Percentiles rank a stretch among this genome's conserved stretches.
These are phyloP conservation scores for Amphiura filiformis DNA, from an alignment of 35 echinoderm and acorn worm genomes.

Conservation along the genomic window DNA sequence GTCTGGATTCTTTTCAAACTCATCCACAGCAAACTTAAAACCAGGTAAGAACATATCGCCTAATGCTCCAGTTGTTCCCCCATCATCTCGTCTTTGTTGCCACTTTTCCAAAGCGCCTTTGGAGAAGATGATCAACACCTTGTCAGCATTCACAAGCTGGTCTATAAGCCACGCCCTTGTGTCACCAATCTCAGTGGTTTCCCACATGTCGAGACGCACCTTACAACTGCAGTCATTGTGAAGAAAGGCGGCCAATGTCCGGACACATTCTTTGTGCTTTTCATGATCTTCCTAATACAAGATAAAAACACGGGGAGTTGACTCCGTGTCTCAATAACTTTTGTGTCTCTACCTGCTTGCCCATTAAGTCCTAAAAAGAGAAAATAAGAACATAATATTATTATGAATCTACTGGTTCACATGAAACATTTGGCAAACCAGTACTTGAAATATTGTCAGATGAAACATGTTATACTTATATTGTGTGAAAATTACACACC, in stretches of 20 bases:
- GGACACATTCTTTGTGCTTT: not conserved
- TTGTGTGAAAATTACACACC: too few relatives aligned
- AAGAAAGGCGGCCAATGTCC: not conserved
- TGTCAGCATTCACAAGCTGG: conserved; percentile 5
- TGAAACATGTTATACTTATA: too few relatives aligned
- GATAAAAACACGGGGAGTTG: not conserved
- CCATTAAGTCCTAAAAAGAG: too few relatives aligned
- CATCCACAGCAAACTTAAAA: not conserved
- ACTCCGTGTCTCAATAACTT: too few relatives aligned
- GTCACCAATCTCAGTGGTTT: not conserved
- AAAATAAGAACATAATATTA: too few relatives aligned
- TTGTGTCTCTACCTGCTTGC: too few relatives aligned
- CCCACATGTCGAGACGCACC: not conserved
- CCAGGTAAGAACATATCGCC: conserved; percentile 20
- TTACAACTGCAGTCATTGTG: not conserved
- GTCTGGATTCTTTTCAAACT: not conserved
- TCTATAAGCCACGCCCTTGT: not conserved
- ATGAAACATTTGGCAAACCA: too few relatives aligned
- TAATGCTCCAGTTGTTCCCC: not conserved
- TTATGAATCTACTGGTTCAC: too few relatives aligned
- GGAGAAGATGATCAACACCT: conserved; percentile 14
- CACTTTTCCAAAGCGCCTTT: conserved; percentile 10
- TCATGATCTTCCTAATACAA: conserved; percentile 9
- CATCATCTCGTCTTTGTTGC: not conserved
- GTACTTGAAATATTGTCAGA: too few relatives aligned